Evolutionary conservation across 2,113 vertebrate species (phyloP).

Genomic region (Carlito syrichta): DNA sequence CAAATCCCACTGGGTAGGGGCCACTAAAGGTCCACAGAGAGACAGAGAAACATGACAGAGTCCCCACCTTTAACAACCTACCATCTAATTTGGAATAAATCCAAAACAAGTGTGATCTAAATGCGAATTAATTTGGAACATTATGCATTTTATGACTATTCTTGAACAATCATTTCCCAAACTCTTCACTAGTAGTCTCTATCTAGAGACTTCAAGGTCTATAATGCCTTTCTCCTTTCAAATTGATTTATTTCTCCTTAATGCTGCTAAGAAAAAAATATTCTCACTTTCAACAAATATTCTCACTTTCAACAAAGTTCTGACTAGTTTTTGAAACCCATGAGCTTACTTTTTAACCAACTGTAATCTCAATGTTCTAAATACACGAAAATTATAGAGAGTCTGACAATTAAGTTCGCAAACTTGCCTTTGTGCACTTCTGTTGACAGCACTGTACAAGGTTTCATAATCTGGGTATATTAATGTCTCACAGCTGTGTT

Average conservation of each 20-base stretch:
- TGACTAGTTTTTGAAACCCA: background rate
- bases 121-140: background rate
- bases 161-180: background rate
- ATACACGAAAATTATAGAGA: background rate
- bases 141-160: background rate
- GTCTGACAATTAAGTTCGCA: no score
- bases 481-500: no score
- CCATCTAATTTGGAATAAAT: background rate
- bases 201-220: background rate
- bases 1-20: background rate
- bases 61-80: background rate
- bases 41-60: background rate
- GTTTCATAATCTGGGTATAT: no score
- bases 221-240: slow-evolving; percentile 12
- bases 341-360: background rate
- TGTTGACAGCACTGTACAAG: no score
- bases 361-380: background rate
- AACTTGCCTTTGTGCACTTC: no score
- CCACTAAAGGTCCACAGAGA: background rate
- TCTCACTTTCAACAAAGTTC: background rate
- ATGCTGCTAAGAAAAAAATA: background rate
- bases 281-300: background rate
- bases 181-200: slow-evolving; percentile 15
- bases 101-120: background rate
- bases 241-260: background rate